A percentile compares a stretch with the other conserved stretches of the same genome.
These are phyloP conservation scores for Zoanthus sociatus DNA, from an alignment of 92 coral and sea anemone genomes.

Conservation along the genomic window DNA sequence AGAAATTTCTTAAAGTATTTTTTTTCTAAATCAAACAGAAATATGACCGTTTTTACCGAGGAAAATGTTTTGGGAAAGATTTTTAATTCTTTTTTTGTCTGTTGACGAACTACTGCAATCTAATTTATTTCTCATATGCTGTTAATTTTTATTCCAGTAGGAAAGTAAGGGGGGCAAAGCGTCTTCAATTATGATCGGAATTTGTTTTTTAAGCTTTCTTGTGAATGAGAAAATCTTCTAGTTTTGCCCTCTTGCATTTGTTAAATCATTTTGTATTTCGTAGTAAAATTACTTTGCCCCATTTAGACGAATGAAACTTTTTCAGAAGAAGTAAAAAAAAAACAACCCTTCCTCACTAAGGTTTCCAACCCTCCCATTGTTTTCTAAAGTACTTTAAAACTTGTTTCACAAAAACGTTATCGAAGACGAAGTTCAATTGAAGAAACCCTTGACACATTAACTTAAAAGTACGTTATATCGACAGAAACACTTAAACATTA, in stretches of 20 bases:
- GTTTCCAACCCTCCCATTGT: background rate
- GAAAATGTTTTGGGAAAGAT: constrained; percentile 3
- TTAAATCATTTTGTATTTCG: background rate
- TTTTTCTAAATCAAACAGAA: background rate
- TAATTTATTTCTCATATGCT: constrained; percentile 34
- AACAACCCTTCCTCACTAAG: background rate
- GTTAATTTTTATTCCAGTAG: background rate
- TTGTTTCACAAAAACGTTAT: background rate
- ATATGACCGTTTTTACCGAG: background rate
- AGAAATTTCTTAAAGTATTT: background rate
- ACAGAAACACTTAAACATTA: background rate
- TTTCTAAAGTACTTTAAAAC: background rate
- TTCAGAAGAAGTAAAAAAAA: background rate
- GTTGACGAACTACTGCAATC: background rate
- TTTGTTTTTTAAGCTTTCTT: background rate
- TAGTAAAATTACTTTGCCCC: background rate
- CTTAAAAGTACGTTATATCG: background rate
- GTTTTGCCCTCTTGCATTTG: background rate
- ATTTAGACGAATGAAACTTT: background rate
- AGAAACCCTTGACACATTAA: background rate
- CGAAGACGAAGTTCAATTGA: background rate
- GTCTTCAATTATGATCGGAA: background rate
- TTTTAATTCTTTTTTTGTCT: constrained; percentile 9
- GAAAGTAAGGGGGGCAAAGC: background rate
- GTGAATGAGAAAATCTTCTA: background rate